These are phyloP conservation scores for Drosophila melanogaster DNA, from an alignment of 1,140 invertebrate genomes.

Conservation along the genomic window DNA sequence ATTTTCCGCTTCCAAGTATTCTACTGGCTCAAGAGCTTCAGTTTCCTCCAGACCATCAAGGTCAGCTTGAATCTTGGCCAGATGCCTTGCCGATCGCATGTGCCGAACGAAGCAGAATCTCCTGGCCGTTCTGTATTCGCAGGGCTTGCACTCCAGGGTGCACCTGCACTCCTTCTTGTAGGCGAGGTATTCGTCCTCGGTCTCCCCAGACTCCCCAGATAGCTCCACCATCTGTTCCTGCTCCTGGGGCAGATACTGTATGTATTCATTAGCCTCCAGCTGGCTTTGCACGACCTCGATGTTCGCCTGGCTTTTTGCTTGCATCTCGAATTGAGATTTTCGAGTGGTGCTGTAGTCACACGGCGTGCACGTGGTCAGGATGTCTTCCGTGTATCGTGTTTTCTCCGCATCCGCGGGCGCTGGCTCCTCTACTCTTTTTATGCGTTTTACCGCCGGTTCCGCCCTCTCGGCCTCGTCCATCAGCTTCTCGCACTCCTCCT, in stretches of 20 bases:
- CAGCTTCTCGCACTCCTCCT: conserved; percentile 10
- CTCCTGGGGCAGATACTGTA: not conserved
- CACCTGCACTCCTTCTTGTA: not conserved
- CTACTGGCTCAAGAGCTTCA: not conserved
- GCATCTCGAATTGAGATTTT: not conserved
- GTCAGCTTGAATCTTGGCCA: not conserved
- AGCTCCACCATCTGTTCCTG: not conserved
- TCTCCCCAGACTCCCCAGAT: not conserved
- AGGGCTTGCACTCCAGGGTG: conserved; percentile 21
- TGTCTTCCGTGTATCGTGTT: too few species aligned
- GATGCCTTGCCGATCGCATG: conserved; percentile 9
- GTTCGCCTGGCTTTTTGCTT: not conserved
- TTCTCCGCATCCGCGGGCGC: not conserved
- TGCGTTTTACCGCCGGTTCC: not conserved
- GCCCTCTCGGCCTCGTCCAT: not conserved
- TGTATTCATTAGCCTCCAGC: not conserved
- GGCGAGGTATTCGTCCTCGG: not conserved
- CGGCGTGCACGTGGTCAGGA: conserved; percentile 10
- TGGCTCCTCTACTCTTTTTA: not conserved
- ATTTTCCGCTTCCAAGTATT: not conserved
- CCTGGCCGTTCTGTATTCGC: conserved; percentile 31
- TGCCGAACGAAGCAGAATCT: conserved; percentile 39
- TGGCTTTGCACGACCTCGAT: not conserved
- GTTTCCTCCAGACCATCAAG: not conserved
- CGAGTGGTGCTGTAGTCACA: conserved; percentile 10